Percentiles rank a stretch among this genome's conserved stretches.
phyloP scores from a whole-genome alignment of 2,113 vertebrate genomes.

The Rhizomys pruinosus region DNA sequence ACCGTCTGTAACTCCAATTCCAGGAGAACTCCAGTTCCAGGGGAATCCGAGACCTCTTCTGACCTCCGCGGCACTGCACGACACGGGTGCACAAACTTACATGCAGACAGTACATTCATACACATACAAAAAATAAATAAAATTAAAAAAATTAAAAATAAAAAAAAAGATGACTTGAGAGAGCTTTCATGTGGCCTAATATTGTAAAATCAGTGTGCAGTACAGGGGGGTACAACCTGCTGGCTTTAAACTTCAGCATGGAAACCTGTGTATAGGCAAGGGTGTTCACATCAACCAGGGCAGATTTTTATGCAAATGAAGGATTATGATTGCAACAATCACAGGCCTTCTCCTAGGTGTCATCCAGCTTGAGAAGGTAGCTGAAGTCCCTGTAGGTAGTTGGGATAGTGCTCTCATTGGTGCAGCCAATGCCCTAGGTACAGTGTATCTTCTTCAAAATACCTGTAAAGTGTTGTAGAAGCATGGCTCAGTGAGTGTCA shows the following conservation, averaged over 20 bases:
- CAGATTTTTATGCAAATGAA: background rate
- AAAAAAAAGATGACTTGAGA: background rate
- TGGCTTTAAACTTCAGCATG: background rate
- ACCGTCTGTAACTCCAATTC: too few relatives aligned
- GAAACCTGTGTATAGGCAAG: background rate
- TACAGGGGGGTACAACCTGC: background rate
- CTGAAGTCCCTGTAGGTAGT: too few relatives aligned
- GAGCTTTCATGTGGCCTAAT: background rate
- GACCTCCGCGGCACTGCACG: too few relatives aligned
- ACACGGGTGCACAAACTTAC: too few relatives aligned
- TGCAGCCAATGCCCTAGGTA: background rate
- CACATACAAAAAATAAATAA: too few relatives aligned
- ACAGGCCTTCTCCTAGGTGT: background rate
- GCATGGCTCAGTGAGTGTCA: too few relatives aligned
- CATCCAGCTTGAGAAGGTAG: too few relatives aligned
- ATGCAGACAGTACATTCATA: too few relatives aligned
- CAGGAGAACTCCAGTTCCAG: too few relatives aligned
- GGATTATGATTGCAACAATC: background rate
- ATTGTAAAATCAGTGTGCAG: background rate
- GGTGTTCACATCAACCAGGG: background rate
- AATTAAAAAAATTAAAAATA: too few relatives aligned
- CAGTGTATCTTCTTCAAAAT: background rate
- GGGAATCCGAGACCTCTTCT: too few relatives aligned
- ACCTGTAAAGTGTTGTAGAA: background rate
- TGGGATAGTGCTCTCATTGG: background rate